Base-by-base conservation (phyloP, 2,888 invertebrate species). In the Drosophila emarginata region DNA sequence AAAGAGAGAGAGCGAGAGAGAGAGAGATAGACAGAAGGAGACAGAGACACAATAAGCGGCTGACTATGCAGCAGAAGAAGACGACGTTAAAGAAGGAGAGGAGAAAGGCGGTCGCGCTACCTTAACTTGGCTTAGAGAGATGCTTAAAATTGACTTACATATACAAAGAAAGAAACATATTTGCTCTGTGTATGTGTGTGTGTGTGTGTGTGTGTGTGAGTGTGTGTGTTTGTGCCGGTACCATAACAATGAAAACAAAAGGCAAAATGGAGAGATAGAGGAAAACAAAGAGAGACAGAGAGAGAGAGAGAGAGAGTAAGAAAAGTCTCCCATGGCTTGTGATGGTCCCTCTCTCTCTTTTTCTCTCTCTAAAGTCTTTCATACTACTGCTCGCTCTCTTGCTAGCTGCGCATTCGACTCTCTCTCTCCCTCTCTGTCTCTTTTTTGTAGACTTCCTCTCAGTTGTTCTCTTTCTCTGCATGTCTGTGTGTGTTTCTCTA, bases 141-240 rank as follows among this genome's bases (percentile, higher is more conserved):
- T 73, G 72, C 74, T 73, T 73, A 59, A 64, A 51, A 61, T 82
- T 85, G 80, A 75, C 86, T 83, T 83, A 85, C 82, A 79, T 74
- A 72, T 73, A 66, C 69, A 65, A 54, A 15, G 40, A 51, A 51
- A 60, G 26, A 28, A 5, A 21, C 50, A 14, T 14, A 51, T 28
- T 53, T 61, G 60, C 50, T 59, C 12, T 4, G 14, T 18, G 18
- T 28, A 12, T 21, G 60, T 26, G 56, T 58, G 57, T 52, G 11
- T 2, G 32, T 15, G 51, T 57, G 64, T 40, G 58, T 52, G 40
- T 54, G 63, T 71, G 59, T 58, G 57, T 52, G 11, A 1, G 32
- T 15, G 51, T 57, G 64, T 40, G 58, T 52, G 40, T 54, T 61
- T 71, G 59, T n/a, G 59, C 67, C 59, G 6, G 67, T 61, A 61